phyloP scores from a whole-genome alignment of 2,888 invertebrate genomes.

The Coelopa pilipes region DNA sequence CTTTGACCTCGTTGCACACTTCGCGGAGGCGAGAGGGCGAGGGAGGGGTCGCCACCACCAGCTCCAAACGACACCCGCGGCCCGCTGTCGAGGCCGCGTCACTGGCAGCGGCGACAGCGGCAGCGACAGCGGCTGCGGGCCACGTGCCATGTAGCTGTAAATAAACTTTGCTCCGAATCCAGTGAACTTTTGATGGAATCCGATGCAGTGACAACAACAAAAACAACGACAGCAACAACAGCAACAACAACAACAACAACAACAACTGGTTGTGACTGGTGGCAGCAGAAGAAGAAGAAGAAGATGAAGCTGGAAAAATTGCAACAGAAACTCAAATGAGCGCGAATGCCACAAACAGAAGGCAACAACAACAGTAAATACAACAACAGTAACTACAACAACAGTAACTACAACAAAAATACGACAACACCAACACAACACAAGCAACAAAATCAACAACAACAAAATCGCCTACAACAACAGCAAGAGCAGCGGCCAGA shows the following conservation, averaged over 20 bases:
- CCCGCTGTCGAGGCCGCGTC: background rate
- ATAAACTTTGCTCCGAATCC: slow-evolving; percentile 16
- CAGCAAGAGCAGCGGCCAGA: too few species aligned
- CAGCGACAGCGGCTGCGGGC: background rate
- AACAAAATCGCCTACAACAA: slow-evolving; percentile 39
- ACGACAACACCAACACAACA: slow-evolving; percentile 28
- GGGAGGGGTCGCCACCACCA: background rate
- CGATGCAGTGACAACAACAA: background rate
- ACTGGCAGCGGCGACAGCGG: background rate
- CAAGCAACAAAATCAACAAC: slow-evolving; percentile 27
- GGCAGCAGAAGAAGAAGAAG: background rate
- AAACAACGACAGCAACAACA: slow-evolving; percentile 31
- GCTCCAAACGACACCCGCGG: background rate
- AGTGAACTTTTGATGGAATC: slow-evolving; percentile 19
- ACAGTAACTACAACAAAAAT: slow-evolving; percentile 16
- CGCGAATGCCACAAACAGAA: slow-evolving; percentile 36
- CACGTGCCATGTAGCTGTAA: slow-evolving; percentile 1
- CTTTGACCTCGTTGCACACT: slow-evolving; percentile 23
- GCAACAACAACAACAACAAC: slow-evolving; percentile 19
- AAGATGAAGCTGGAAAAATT: slow-evolving; percentile 7
- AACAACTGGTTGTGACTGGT: too few species aligned
- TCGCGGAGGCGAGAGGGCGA: background rate
- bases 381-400: slow-evolving; percentile 38
- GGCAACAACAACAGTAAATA: slow-evolving; percentile 25
- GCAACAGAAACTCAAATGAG: slow-evolving; percentile 5